Evolutionary conservation across 2,797 vertebrate genomes (phyloP).

Genomic region (Oophaga sylvatica): DNA sequence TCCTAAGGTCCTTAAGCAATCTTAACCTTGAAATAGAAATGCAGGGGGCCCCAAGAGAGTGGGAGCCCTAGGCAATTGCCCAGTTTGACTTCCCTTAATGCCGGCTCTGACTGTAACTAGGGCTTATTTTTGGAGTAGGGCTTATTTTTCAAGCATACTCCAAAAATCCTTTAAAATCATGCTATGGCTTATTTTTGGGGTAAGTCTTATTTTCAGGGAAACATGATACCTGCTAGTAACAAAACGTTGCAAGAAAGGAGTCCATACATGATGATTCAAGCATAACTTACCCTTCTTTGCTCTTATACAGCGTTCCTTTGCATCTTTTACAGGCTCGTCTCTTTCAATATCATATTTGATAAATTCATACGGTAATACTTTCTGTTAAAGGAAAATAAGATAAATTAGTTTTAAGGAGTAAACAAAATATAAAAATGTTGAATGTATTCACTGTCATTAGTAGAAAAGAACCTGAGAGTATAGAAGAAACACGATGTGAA

Average conservation of each 20-base stretch:
- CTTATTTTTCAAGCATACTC: no score
- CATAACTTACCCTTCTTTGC: conserved; percentile 78
- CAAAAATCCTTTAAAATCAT: no score
- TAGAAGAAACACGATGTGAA: neutral
- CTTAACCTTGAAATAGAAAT: no score
- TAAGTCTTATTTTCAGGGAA: no score
- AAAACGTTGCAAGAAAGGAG: neutral
- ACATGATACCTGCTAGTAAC: neutral
- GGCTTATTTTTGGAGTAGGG: no score
- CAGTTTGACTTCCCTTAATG: no score
- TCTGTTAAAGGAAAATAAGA: conserved; percentile 69
- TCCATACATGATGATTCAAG: neutral
- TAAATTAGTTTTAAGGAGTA: neutral
- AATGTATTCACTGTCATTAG: neutral
- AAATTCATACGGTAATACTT: conserved; percentile 71
- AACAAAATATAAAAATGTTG: neutral
- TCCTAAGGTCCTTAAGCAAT: no score
- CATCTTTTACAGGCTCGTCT: conserved; percentile 82
- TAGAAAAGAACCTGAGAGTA: neutral
- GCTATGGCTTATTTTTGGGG: no score
- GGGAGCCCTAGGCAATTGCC: no score
- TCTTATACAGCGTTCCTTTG: conserved; percentile 81
- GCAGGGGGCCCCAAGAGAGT: no score
- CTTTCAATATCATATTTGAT: conserved; percentile 86
- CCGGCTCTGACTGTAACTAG: no score